A percentile compares a stretch with the other conserved stretches of the same genome.
Evolutionary conservation across 2,797 vertebrate genomes (phyloP).

Genomic region (Lophius americanus): DNA sequence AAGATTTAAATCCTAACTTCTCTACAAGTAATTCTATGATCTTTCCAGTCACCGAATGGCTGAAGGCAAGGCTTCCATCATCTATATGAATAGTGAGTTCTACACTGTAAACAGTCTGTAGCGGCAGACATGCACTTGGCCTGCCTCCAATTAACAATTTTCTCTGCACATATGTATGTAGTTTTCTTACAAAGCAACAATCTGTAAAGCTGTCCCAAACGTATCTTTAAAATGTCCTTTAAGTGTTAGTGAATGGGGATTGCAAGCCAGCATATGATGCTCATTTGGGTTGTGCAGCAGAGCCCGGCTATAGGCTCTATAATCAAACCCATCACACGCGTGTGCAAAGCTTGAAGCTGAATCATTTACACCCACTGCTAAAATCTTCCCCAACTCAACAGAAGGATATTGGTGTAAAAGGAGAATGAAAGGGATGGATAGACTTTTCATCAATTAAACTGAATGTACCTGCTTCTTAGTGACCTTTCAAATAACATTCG

Average conservation of each 20-base stretch:
- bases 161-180: no score
- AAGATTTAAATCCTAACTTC: background rate
- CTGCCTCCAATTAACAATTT: no score
- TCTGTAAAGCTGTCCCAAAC: background rate
- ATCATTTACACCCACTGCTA: conserved; percentile 3
- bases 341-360: background rate
- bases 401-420: background rate
- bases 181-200: conserved; percentile 2
- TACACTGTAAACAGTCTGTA: no score
- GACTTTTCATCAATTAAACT: background rate
- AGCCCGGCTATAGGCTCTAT: background rate
- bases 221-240: background rate
- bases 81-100: no score
- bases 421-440: background rate
- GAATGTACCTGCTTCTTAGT: background rate
- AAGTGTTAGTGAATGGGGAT: background rate
- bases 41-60: background rate
- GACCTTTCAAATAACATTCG: background rate
- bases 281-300: conserved; percentile 10
- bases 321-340: background rate
- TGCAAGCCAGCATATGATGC: background rate
- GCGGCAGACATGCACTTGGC: no score
- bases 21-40: no score
- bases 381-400: background rate
- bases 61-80: no score